phyloP scores from a whole-genome alignment of 1,140 invertebrate species.

The Aethina tumida region DNA sequence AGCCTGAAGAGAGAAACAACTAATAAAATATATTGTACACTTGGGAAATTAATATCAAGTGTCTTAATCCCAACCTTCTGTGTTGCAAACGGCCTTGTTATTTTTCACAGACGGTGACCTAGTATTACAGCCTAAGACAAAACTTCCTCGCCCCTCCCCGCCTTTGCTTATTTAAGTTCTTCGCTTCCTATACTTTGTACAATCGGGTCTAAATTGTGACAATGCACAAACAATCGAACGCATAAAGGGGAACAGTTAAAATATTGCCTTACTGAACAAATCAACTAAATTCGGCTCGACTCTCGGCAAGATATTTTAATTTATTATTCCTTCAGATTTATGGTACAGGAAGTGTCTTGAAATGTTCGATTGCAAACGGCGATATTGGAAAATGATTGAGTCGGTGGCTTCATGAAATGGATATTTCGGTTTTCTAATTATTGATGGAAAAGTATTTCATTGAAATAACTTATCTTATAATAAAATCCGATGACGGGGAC shows the following conservation, averaged over 20 bases:
- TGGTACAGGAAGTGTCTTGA: too few species aligned
- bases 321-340: too few species aligned
- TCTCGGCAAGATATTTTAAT: too few species aligned
- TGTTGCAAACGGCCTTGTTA: slow-evolving; percentile 28
- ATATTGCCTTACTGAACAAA: too few species aligned
- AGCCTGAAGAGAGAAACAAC: slow-evolving; percentile 29
- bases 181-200: slow-evolving; percentile 16
- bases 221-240: not conserved
- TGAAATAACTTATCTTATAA: too few species aligned
- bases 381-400: too few species aligned
- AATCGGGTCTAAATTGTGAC: not conserved
- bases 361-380: too few species aligned
- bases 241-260: not conserved
- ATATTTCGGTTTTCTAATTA: too few species aligned
- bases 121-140: slow-evolving; percentile 26
- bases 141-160: slow-evolving; percentile 16
- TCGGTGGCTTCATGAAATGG: too few species aligned
- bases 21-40: slow-evolving; percentile 36
- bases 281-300: too few species aligned
- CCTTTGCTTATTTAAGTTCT: slow-evolving; percentile 17
- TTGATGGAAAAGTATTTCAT: too few species aligned
- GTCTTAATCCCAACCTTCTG: slow-evolving; percentile 34
- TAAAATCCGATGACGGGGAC: too few species aligned
- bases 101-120: slow-evolving; percentile 32
- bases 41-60: slow-evolving; percentile 36